A percentile compares a stretch with the other conserved stretches of the same genome.
These are phyloP conservation scores for Apamea crenata DNA, from an alignment of 2,888 invertebrate species.

Conservation along the genomic window DNA sequence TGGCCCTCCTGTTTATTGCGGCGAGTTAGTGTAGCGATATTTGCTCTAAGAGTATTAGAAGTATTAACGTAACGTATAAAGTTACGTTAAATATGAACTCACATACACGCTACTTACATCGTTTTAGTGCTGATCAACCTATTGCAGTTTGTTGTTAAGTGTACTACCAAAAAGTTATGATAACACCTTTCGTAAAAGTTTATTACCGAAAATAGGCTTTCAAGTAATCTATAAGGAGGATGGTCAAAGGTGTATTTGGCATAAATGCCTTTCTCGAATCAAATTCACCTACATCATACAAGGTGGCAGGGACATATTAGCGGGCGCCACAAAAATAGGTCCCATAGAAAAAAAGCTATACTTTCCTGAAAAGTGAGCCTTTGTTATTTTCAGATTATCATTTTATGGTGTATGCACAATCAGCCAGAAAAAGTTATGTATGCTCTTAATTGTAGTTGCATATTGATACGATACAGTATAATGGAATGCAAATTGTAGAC, in stretches of 20 bases:
- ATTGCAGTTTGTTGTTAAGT: constrained; percentile 31
- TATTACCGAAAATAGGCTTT: not conserved
- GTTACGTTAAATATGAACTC: constrained; percentile 59
- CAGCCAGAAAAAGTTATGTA: not conserved
- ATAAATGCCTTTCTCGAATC: not conserved
- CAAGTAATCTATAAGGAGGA: not conserved
- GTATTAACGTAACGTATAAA: constrained; percentile 61
- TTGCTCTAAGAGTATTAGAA: constrained; percentile 61
- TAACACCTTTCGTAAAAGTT: not conserved
- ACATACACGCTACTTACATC: constrained; percentile 40
- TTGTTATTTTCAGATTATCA: not conserved
- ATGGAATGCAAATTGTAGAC: not conserved
- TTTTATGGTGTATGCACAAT: not conserved
- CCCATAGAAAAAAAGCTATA: not conserved
- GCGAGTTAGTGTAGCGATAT: constrained; percentile 48
- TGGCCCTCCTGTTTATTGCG: constrained; percentile 6
- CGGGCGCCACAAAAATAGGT: not conserved
- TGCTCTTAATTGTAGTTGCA: not conserved
- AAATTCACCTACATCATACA: not conserved
- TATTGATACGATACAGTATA: not conserved
- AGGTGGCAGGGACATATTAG: not conserved
- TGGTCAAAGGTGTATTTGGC: not conserved
- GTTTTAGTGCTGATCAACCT: constrained; percentile 36
- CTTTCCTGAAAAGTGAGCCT: not conserved
- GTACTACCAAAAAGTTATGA: not conserved